Base-by-base conservation (phyloP, 2,888 invertebrate species). In the Eristalis tenax region DNA sequence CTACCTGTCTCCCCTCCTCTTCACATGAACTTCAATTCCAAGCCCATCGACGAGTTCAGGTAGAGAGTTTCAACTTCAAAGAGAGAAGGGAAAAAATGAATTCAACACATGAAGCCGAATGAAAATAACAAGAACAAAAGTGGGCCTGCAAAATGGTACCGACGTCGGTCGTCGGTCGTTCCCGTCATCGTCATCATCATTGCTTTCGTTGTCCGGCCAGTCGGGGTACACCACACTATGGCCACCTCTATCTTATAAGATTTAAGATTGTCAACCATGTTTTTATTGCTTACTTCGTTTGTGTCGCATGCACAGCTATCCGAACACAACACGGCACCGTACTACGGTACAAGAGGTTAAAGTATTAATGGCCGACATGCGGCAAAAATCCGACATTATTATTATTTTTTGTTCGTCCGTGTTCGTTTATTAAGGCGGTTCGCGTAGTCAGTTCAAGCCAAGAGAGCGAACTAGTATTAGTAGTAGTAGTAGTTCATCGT, bases 231-330 rank as follows among this genome's bases (percentile, higher is more conserved):
- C 63, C 77, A 70, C 59, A 79, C 83, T 75, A 76, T 80, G 83
- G 87, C 75, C 75, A 87, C 87, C 83, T 43, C 68, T 83, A 83
- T 87, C 87, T 76, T 83, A 83, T 74, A 83, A 87, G 87, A 87
- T 87, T 87, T 87, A 87, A 83, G 87, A 87, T 87, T 87, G 87
- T 87, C 87, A 87, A 87, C 87, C 87, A 87, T 87, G 87, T 87
- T 87, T 87, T 87, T 87, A 87, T 87, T 83, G 83, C 87, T 87
- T 87, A 87, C 87, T 87, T 79, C 65, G 87, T 73, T 83, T 87
- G 79, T 80, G 87, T 87, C 75, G 76, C 76, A 83, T 73, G 73
- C 80, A 87, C 82, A 43, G 64, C 71, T 71, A 50, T 50, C 18
- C 50, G 18, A 18, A 18, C 50, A 70, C 68, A 74, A 74, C 76